A percentile compares a stretch with the other conserved stretches of the same genome.
phyloP scores from a whole-genome alignment of 2,888 invertebrate species.

The Cephus runcator region DNA sequence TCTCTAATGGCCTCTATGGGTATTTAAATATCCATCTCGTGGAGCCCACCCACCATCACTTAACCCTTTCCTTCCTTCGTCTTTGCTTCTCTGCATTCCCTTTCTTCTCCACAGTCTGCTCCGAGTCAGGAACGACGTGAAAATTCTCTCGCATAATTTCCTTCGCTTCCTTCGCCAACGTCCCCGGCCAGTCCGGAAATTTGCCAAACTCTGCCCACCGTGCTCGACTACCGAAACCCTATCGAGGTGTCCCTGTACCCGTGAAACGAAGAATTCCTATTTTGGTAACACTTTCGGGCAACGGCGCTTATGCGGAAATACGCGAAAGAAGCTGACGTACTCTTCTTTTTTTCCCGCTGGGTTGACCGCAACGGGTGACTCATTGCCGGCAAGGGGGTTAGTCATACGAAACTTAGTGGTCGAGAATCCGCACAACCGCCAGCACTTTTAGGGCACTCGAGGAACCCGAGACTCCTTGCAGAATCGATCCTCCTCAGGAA shows the following conservation, averaged over 20 bases:
- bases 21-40: conserved; percentile 52
- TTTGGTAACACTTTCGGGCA: not conserved
- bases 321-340: not conserved
- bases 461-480: conserved; percentile 33
- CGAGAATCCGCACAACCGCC: conserved; percentile 59
- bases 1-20: conserved; percentile 49
- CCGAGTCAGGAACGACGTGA: not conserved
- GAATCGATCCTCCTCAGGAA: not conserved
- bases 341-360: not conserved
- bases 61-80: conserved; percentile 31
- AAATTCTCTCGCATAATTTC: not conserved
- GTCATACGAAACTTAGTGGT: conserved; percentile 55
- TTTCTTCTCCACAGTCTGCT: not conserved
- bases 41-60: conserved; percentile 42
- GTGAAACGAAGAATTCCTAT: not conserved
- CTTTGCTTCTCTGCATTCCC: conserved; percentile 12
- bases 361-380: conserved; percentile 20
- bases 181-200: not conserved
- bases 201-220: too few relatives aligned
- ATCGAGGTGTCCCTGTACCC: too few relatives aligned
- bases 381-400: conserved; percentile 42
- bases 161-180: not conserved
- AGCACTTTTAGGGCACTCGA: conserved; percentile 59
- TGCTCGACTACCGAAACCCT: too few relatives aligned
- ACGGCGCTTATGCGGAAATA: not conserved